Evolutionary conservation across 2,888 invertebrate genomes (phyloP).

Genomic region (Rhagonycha fulva): DNA sequence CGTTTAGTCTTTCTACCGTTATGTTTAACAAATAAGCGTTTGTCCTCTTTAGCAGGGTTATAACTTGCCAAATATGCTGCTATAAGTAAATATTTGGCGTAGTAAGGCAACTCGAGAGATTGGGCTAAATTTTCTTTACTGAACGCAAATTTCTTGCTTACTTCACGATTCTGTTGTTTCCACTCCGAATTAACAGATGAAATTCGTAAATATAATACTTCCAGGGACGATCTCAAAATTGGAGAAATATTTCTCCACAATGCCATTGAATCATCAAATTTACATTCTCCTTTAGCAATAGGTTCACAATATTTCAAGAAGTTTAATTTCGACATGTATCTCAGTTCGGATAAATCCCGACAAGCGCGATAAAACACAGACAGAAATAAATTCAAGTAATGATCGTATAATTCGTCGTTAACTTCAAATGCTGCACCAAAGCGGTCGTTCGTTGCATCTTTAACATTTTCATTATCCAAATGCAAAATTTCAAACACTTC

Average conservation of each 20-base stretch:
- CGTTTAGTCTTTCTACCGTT: slow-evolving; percentile 74
- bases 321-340: slow-evolving; percentile 76
- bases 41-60: slow-evolving; percentile 88
- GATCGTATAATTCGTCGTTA: slow-evolving; percentile 66
- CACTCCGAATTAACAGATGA: slow-evolving; percentile 43
- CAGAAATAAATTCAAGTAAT: slow-evolving; percentile 81
- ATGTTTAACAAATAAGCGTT: slow-evolving; percentile 81
- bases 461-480: slow-evolving; percentile 49
- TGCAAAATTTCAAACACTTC: slow-evolving; percentile 62
- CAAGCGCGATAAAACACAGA: slow-evolving; percentile 85
- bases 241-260: slow-evolving; percentile 83
- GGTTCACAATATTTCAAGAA: slow-evolving; percentile 82
- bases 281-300: slow-evolving; percentile 67
- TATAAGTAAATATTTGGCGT: slow-evolving; percentile 86
- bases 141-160: slow-evolving; percentile 29
- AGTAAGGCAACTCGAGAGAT: slow-evolving; percentile 82
- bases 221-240: slow-evolving; percentile 73
- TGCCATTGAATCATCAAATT: slow-evolving; percentile 66
- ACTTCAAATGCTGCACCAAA: slow-evolving; percentile 38
- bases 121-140: slow-evolving; percentile 58
- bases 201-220: slow-evolving; percentile 76
- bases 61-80: slow-evolving; percentile 92
- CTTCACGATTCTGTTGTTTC: slow-evolving; percentile 18
- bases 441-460: slow-evolving; percentile 37
- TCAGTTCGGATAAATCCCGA: slow-evolving; percentile 82